These are phyloP conservation scores for Drosophila lacertosa DNA, from an alignment of 1,140 invertebrate species.

Conservation along the genomic window DNA sequence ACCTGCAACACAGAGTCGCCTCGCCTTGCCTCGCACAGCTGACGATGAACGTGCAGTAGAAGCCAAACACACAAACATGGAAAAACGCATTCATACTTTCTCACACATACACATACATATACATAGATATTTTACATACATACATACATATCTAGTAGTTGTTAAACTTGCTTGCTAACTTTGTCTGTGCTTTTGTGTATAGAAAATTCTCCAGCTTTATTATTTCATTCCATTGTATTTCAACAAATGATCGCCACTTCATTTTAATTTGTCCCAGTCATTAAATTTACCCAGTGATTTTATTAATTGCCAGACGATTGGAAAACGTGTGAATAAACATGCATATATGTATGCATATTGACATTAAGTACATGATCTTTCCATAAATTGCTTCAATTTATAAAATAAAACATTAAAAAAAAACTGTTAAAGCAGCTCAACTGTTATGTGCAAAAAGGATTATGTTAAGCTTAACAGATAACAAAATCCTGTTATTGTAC, in stretches of 20 bases:
- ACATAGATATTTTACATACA: neutral
- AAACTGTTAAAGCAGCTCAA: neutral
- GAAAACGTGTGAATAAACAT: conserved; percentile 2
- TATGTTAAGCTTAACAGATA: conserved; percentile 8
- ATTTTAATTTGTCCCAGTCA: conserved; percentile 49
- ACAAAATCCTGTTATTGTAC: conserved; percentile 1
- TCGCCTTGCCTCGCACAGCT: conserved; percentile 22
- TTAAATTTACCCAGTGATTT: conserved; percentile 45
- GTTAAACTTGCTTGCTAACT: conserved; percentile 45
- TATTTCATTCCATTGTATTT: conserved; percentile 55
- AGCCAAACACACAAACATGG: conserved; percentile 31
- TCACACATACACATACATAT: conserved; percentile 11
- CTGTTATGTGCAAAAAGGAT: neutral
- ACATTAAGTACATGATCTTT: conserved; percentile 2
- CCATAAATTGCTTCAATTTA: too few relatives aligned
- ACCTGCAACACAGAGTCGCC: conserved; percentile 37
- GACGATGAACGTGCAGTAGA: conserved; percentile 27
- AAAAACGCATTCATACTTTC: conserved; percentile 43
- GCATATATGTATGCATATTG: neutral
- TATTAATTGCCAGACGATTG: conserved; percentile 15
- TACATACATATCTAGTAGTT: conserved; percentile 28
- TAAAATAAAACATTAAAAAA: neutral
- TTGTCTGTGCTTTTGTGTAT: conserved; percentile 8
- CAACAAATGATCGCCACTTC: conserved; percentile 51
- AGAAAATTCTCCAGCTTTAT: conserved; percentile 33